Evolutionary conservation across 2,797 vertebrate genomes (phyloP).

Genomic region (Melanotaenia nigrans): DNA sequence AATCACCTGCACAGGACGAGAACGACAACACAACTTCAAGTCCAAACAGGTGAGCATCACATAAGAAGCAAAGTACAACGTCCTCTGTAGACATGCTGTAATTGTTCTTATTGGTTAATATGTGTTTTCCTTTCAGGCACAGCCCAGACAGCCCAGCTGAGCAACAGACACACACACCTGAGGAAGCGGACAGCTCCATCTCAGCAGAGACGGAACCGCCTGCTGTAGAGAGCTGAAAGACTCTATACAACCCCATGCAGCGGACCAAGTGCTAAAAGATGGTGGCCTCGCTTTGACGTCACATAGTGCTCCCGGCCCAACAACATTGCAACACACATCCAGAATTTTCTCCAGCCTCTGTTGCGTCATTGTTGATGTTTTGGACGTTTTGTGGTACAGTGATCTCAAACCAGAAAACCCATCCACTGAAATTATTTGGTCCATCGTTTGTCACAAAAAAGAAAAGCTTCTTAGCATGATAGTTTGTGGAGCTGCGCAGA

Average conservation of each 20-base stretch:
- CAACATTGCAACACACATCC: slow-evolving; percentile 34
- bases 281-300: slow-evolving; percentile 62
- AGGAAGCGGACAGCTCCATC: slow-evolving; percentile 69
- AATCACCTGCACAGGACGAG: slow-evolving; percentile 72
- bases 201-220: slow-evolving; percentile 72
- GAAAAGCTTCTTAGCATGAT: slow-evolving; percentile 65
- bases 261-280: slow-evolving; percentile 76
- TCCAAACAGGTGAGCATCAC: slow-evolving; percentile 75
- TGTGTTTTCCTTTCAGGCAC: slow-evolving; percentile 48
- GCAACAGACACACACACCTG: slow-evolving; percentile 59
- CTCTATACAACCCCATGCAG: slow-evolving; percentile 48
- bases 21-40: slow-evolving; percentile 71
- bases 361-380: slow-evolving; percentile 61
- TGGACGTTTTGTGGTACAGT: slow-evolving; percentile 66
- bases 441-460: slow-evolving; percentile 64
- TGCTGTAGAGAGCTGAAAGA: slow-evolving; percentile 79
- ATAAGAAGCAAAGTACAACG: not conserved
- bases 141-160: slow-evolving; percentile 76
- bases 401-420: slow-evolving; percentile 60
- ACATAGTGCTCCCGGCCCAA: slow-evolving; percentile 39
- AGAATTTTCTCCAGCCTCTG: slow-evolving; percentile 60
- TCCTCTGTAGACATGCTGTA: not conserved
- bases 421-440: slow-evolving; percentile 40
- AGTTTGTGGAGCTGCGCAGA: slow-evolving; percentile 59
- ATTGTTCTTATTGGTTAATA: not conserved